Evolutionary conservation across 2,113 vertebrate species (phyloP), one percentile per base, ranked within the genome.

Genomic region (Sphaerodactylus townsendi): DNA sequence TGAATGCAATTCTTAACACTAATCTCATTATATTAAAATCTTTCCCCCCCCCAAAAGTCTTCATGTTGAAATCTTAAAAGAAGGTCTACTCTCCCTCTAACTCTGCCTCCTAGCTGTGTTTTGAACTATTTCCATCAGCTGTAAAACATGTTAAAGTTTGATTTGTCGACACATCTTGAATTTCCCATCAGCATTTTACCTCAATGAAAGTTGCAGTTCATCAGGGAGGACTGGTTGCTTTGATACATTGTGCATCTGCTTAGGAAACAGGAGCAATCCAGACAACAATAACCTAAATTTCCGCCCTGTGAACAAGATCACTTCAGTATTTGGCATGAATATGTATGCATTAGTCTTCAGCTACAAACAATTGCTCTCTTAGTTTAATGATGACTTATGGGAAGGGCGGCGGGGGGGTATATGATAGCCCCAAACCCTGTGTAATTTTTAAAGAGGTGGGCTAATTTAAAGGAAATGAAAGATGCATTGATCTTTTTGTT

Each of bases 291-390:
- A 84, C 86, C 81, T 90, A 78, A 15, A 41, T 90, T 87, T 44
- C 75, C 46, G 39, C 46, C 56, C 74, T 76, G 65, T 79, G 88
- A 83, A 89, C 79, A 85, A 82, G 71, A 84, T 10, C 44, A 77
- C 77, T 86, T 1, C 71, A 68, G 17, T 74, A 4, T 86, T 85
- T 91, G 64, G 68, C 91, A 85, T 92, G 70, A 89, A 91, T 88
- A 92, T 84, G 82, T 48, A 92, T 89, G 84, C 53, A 17, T 78
- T 82, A n/a, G 68, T 7, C 80, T 91, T 84, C 3, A 7, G 0
- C 92, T 86, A 21, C 41, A 81, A 82, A 15, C 81, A 87, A 88
- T 78, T 41, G 64, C 39, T 86, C 25, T 70, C 3, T 92, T 90
- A 65, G 81, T 50, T 70, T 82, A 68, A 50, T 50, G 46, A 30